phyloP scores from a whole-genome alignment of 2,113 vertebrate species.

The Charina bottae region DNA sequence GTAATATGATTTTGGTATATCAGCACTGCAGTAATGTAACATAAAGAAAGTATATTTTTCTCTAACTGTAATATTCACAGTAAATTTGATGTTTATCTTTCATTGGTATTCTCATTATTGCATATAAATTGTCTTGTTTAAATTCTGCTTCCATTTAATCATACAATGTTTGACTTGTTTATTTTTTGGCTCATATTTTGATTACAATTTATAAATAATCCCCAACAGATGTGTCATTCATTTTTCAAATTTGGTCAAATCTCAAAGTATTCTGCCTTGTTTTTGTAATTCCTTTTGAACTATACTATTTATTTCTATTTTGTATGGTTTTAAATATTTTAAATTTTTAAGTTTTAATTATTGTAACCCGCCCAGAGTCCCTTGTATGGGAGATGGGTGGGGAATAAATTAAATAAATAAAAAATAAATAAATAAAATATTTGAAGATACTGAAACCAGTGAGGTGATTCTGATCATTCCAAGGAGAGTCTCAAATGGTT shows the following conservation, averaged over 20 bases:
- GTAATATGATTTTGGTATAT: not conserved
- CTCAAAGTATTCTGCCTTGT: not conserved
- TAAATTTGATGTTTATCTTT: not conserved
- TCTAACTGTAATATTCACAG: not conserved
- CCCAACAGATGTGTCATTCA: not conserved
- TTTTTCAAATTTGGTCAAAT: not conserved
- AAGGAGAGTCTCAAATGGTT: too few relatives aligned
- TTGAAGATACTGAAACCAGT: too few relatives aligned
- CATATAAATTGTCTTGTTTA: not conserved
- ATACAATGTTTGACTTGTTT: not conserved
- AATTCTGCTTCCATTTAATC: not conserved
- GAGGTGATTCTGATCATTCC: too few relatives aligned
- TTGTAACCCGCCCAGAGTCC: too few relatives aligned
- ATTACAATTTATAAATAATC: not conserved
- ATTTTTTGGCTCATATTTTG: not conserved
- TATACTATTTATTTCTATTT: too few relatives aligned
- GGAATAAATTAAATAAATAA: too few relatives aligned
- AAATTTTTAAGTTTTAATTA: too few relatives aligned
- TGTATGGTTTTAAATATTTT: too few relatives aligned
- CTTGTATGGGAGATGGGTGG: too few relatives aligned
- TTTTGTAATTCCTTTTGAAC: too few relatives aligned
- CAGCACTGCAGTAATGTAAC: not conserved
- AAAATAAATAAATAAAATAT: too few relatives aligned
- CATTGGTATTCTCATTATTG: not conserved
- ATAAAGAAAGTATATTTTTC: not conserved